Conservation (phyloP, 2,797 vertebrate species). For the Poecilia picta region DNA sequence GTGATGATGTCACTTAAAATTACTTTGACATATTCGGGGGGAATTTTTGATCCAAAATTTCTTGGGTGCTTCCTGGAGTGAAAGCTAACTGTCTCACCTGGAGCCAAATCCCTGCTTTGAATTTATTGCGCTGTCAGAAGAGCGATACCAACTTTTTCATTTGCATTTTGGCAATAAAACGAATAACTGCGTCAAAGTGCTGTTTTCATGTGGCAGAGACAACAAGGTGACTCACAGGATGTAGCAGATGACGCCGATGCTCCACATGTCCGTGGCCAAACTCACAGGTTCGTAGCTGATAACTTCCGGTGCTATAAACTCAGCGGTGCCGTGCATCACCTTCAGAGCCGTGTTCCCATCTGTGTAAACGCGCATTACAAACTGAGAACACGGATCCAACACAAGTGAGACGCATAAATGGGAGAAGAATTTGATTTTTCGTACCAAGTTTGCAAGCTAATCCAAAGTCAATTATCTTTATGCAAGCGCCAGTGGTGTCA, state of each 20-base stretch:
- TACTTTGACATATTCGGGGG: neutral
- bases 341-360: slow-evolving; percentile 78
- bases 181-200: neutral
- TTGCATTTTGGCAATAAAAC: neutral
- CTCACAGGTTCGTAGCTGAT: slow-evolving; percentile 85
- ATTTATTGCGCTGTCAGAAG: neutral
- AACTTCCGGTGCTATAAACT: slow-evolving; percentile 93
- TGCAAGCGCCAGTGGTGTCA: slow-evolving; percentile 75
- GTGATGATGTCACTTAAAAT: neutral
- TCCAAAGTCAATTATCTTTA: slow-evolving; percentile 92
- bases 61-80: neutral
- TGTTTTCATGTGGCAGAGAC: neutral
- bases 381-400: neutral
- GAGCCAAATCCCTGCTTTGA: neutral
- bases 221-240: slow-evolving; percentile 83
- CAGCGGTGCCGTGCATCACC: slow-evolving; percentile 89
- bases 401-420: neutral
- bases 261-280: slow-evolving; percentile 88
- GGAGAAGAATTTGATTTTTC: slow-evolving; percentile 13
- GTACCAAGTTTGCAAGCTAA: slow-evolving; percentile 84
- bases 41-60: neutral
- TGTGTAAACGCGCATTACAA: slow-evolving; percentile 42
- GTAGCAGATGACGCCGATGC: slow-evolving; percentile 91
- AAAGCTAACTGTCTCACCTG: neutral
- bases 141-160: neutral